Conservation (phyloP, 2,797 vertebrate species). For the Setipinna tenuifilis region DNA sequence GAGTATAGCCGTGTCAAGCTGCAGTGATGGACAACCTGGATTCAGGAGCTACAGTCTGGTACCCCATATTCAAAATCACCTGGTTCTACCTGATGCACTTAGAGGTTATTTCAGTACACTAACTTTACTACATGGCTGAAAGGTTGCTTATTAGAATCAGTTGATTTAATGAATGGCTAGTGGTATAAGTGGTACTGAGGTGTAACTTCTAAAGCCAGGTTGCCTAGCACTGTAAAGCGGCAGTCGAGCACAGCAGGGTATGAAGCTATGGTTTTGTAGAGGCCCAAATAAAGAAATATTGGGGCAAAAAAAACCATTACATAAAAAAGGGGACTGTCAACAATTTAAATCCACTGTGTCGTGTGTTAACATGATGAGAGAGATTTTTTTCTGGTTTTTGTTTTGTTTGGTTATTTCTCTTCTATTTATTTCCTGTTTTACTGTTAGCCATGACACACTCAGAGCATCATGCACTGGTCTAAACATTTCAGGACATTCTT, state of each 20-base stretch:
- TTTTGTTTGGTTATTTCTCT: conserved; percentile 18
- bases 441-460: not conserved
- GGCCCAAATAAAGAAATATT: not conserved
- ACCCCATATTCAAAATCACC: too few species aligned
- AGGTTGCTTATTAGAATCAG: too few species aligned
- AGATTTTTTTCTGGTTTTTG: not conserved
- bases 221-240: too few species aligned
- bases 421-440: conserved; percentile 15
- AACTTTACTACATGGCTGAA: too few species aligned
- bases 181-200: too few species aligned
- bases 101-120: too few species aligned
- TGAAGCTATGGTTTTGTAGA: not conserved
- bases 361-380: conserved; percentile 11
- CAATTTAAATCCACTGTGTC: not conserved
- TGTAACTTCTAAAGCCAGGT: too few species aligned
- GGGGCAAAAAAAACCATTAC: not conserved
- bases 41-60: too few species aligned
- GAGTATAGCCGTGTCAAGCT: not conserved
- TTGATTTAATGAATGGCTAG: too few species aligned
- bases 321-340: conserved; percentile 2
- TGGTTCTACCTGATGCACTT: too few species aligned
- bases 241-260: not conserved
- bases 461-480: not conserved
- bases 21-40: too few species aligned
- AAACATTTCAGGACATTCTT: conserved; percentile 25